Conservation (phyloP, 2,113 vertebrate species). For the Irena cyanogastra region DNA sequence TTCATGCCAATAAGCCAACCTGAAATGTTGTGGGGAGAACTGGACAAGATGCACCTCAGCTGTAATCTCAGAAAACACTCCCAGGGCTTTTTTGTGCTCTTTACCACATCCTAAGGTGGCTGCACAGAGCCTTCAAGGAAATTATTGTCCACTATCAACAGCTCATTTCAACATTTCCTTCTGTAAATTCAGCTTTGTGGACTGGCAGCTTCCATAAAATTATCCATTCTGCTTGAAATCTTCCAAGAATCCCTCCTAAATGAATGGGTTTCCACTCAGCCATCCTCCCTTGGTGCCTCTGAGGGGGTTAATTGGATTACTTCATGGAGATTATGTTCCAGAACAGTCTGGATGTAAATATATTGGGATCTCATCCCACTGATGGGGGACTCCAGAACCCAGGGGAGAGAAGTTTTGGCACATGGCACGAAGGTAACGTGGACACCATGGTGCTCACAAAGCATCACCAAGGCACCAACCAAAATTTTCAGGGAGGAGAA, state of each 20-base stretch:
- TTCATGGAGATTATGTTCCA: neutral
- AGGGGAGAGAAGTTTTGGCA: neutral
- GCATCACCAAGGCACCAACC: neutral
- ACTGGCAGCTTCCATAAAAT: neutral
- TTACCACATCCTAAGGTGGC: neutral
- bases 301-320: neutral
- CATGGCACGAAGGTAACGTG: rapidly evolving
- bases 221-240: neutral
- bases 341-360: neutral
- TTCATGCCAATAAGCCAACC: neutral
- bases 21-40: neutral
- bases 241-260: neutral
- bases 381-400: neutral
- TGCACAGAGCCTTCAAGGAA: neutral
- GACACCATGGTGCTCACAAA: neutral
- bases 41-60: neutral
- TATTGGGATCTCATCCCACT: neutral
- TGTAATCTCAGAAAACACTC: neutral
- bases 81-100: neutral
- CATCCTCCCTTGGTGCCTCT: neutral
- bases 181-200: neutral
- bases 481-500: neutral
- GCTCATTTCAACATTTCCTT: neutral
- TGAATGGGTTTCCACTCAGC: neutral
- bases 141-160: neutral